Evolutionary conservation across 1,140 invertebrate species (phyloP).

Genomic region (Oscheius sp.): DNA sequence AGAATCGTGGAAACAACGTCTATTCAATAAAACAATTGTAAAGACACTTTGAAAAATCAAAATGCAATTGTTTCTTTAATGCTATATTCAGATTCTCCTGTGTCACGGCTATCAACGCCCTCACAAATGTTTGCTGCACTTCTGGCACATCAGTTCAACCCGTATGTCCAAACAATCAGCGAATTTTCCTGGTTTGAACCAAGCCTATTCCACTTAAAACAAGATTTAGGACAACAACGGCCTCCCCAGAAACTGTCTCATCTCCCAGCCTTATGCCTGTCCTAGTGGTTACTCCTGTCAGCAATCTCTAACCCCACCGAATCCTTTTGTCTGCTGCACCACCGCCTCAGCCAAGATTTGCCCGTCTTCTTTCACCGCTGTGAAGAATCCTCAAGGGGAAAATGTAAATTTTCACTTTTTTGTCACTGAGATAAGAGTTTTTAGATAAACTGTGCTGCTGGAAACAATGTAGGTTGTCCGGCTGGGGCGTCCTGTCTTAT

Average conservation of each 20-base stretch:
- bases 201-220: slow-evolving; percentile 20
- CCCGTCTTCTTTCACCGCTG: slow-evolving; percentile 41
- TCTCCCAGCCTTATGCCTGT: slow-evolving; percentile 31
- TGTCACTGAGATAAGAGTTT: no score
- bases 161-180: slow-evolving; percentile 48
- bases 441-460: no score
- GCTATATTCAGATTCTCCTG: slow-evolving; percentile 35
- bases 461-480: neutral
- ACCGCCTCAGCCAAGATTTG: slow-evolving; percentile 39
- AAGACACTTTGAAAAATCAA: no score
- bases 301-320: slow-evolving; percentile 39
- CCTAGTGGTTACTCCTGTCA: slow-evolving; percentile 46
- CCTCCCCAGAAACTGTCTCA: slow-evolving; percentile 36
- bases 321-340: slow-evolving; percentile 49
- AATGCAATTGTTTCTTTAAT: no score
- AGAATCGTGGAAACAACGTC: no score
- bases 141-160: slow-evolving; percentile 14
- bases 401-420: no score
- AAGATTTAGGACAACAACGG: slow-evolving; percentile 36
- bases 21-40: no score
- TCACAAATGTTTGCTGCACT: slow-evolving; percentile 39
- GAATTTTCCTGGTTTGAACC: slow-evolving; percentile 37
- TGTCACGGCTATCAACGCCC: slow-evolving; percentile 42
- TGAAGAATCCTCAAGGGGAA: no score
- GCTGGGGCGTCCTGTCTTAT: slow-evolving; percentile 32